phyloP scores from a whole-genome alignment of 2,888 invertebrate species.

The Eledona agricola region DNA sequence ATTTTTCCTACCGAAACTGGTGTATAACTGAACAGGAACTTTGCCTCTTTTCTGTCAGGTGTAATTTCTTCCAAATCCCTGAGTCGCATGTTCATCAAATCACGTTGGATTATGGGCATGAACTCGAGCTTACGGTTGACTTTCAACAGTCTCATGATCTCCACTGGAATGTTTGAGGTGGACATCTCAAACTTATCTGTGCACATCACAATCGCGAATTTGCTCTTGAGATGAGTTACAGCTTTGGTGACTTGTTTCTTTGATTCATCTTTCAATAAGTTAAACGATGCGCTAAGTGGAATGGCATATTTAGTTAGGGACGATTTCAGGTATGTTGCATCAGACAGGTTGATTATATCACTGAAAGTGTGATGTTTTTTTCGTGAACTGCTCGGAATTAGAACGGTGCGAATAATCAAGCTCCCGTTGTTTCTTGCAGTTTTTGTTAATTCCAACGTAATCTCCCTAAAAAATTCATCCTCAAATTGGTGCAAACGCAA shows the following conservation, averaged over 20 bases:
- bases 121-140: conserved; percentile 72
- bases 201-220: conserved; percentile 79
- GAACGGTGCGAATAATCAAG: conserved; percentile 78
- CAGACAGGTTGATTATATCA: conserved; percentile 68
- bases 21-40: conserved; percentile 74
- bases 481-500: not conserved
- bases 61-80: conserved; percentile 77
- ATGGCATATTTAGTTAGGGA: conserved; percentile 77
- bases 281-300: conserved; percentile 79
- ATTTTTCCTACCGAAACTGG: conserved; percentile 84
- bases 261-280: conserved; percentile 69
- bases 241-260: conserved; percentile 61
- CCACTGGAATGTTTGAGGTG: conserved; percentile 51
- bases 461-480: conserved; percentile 69
- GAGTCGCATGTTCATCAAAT: conserved; percentile 82
- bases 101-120: conserved; percentile 84
- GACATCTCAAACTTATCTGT: conserved; percentile 68
- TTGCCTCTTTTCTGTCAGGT: conserved; percentile 68
- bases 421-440: conserved; percentile 86
- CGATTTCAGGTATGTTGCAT: conserved; percentile 70
- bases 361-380: conserved; percentile 66
- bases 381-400: conserved; percentile 69
- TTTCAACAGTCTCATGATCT: conserved; percentile 62
- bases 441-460: conserved; percentile 75
- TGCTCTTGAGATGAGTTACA: conserved; percentile 79